Conservation (phyloP, 1,140 invertebrate species). For the Cylas formicarius region DNA sequence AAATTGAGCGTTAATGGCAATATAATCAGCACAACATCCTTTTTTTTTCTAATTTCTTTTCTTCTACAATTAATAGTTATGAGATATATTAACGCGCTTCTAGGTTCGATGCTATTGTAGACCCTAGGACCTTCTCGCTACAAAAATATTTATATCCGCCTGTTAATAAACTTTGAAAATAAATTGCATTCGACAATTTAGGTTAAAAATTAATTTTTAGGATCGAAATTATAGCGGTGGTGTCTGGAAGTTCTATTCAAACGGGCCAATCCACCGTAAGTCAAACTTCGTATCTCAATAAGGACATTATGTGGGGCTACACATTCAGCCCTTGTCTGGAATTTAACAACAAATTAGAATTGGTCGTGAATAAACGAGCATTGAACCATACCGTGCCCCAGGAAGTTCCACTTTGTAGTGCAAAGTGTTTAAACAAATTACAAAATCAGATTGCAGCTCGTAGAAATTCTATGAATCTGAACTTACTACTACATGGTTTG, state of each 20-base stretch:
- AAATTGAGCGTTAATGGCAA: no score
- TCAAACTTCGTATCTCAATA: conserved; percentile 71
- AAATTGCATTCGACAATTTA: no score
- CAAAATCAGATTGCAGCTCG: conserved; percentile 9
- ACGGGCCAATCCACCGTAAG: conserved; percentile 67
- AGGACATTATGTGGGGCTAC: conserved; percentile 80
- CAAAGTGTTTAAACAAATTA: conserved; percentile 33
- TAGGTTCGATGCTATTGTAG: no score
- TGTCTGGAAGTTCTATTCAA: conserved; percentile 71
- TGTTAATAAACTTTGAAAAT: no score
- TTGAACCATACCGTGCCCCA: conserved; percentile 89
- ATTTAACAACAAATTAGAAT: conserved; percentile 18
- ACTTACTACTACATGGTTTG: no score
- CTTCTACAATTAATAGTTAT: no score
- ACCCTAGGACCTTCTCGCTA: no score
- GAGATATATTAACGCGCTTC: no score
- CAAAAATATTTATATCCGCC: no score
- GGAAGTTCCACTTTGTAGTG: conserved; percentile 85
- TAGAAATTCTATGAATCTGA: conserved; percentile 5
- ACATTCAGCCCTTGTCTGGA: conserved; percentile 50
- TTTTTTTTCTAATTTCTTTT: no score
- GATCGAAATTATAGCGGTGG: conserved; percentile 78
- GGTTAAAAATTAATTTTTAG: no score
- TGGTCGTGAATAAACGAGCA: conserved; percentile 48
- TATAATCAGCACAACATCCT: no score